Evolutionary conservation across 2,888 invertebrate genomes (phyloP), one percentile per base, ranked within the genome.

Genomic region (Ashinkailepas kermadecensis): DNA sequence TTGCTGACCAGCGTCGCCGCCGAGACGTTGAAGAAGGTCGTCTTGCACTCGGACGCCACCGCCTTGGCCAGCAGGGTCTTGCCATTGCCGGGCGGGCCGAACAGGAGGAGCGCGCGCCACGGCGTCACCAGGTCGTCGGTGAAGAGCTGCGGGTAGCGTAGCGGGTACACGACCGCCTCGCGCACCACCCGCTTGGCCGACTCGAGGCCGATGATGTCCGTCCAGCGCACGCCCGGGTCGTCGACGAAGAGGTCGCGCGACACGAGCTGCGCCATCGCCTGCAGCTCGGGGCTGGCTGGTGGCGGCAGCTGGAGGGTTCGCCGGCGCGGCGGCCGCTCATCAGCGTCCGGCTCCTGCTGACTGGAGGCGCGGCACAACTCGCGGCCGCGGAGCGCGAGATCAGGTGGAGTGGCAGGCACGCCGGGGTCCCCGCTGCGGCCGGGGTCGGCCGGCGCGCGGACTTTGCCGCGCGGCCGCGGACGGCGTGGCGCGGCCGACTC

Each of bases 61-160:
- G 95, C 95, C 87, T 94, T 94, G 0, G 97, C 97, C 84, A 97
- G 88, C 87, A 95, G 89, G 0, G 97, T 97, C 89, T 97, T 97
- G 85, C 95, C 95, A 59, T 94, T 93, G 84, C 95, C 94, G 56
- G 93, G 92, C 39, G 93, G 93, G 7, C 93, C 93, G 85, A 92
- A 92, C n/a, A 94, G 87, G 87, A 91, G 88, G 67, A 94, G 88
- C 0, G 94, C 94, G 85, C 93, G 93, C 96, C 97, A 98, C 0
- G 96, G 95, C 70, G 89, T 87, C 23, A 25, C 58, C 80, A 90
- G 86, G 81, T 89, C 88, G 54, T 90, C 89, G 85, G 88, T 86
- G 85, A 90, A 89, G 78, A 89, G 85, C 84, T 88, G 87, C 54
- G 88, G 88, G 85, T 89, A 89, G 88, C 89, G 86, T 12, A 84